Conservation (phyloP, 1,140 invertebrate genomes). For the Drosophila aff. region DNA sequence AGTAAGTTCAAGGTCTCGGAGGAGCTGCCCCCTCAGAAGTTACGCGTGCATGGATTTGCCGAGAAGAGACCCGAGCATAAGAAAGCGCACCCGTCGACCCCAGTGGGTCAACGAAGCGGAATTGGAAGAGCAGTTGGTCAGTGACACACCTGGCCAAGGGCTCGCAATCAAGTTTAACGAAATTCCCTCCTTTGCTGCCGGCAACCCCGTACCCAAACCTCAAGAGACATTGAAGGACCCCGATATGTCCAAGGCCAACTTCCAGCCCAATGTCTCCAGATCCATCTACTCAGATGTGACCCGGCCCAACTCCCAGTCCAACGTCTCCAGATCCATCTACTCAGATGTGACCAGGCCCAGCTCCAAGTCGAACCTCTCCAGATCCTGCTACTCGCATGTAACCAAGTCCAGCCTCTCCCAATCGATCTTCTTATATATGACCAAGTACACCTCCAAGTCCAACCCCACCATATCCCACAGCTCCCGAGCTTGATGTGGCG, state of each 20-base stretch:
- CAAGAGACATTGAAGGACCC: no score
- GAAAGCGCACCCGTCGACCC: neutral
- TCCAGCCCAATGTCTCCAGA: neutral
- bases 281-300: neutral
- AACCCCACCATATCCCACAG: neutral
- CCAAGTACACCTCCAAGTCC: neutral
- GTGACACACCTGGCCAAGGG: neutral
- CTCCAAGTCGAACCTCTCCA: neutral
- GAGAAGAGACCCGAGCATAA: neutral
- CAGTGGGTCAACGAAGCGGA: neutral
- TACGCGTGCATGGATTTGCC: constrained; percentile 4
- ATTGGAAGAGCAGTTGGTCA: neutral
- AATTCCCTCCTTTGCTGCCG: neutral
- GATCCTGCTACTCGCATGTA: neutral
- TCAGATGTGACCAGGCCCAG: neutral
- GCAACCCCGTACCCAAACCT: no score
- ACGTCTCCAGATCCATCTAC: neutral
- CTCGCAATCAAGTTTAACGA: neutral
- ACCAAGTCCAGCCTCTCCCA: neutral
- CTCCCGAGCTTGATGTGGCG: constrained; percentile 8
- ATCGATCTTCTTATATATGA: neutral
- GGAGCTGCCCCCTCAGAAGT: neutral
- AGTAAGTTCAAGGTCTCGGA: neutral
- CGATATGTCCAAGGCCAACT: neutral
- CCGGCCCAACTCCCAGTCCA: neutral